Evolutionary conservation across 1,140 invertebrate genomes (phyloP), one percentile per base, ranked within the genome.

Genomic region (Chionoecetes opilio): DNA sequence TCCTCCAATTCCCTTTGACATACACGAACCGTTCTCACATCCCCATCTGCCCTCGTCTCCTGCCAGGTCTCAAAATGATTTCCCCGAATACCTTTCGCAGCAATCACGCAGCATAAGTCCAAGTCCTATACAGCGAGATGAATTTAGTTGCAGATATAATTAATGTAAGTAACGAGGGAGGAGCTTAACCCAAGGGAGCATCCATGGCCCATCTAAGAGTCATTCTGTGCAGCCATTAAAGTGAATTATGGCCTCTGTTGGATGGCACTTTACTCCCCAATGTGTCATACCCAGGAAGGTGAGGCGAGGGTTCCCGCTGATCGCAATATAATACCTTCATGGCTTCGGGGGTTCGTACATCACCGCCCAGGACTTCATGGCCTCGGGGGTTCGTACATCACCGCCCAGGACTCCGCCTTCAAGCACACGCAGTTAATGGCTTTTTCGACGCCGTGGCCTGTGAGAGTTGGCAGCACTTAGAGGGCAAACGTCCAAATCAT

Each of bases 81-180:
- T n/a, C n/a, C 63, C 63, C 6, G 26, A 75, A 26, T 26, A 75
- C 21, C 26, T 17, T 75, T 75, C 21, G 21, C n/a, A 75, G 63
- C 63, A 75, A 75, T 75, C 63, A 75, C 63, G n/a, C 63, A 75
- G n/a, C 63, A 75, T 75, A 75, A 75, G 63, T n/a, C n/a, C 63
- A 75, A 26, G 26, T 75, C n/a, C 26, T 26, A 75, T n/a, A 26
- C 6, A 75, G 63, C 63, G 63, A 75, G 63, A 75, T 75, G 63
- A 75, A 75, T 75, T 75, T n/a, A 75, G 21, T 75, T 26, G n/a
- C n/a, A n/a, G 11, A 75, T 17, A 75, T n/a, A 75, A 75, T 75
- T 75, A 75, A 75, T 75, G 63, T 26, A 75, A 75, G 63, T 17
- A 75, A 75, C 63, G 63, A 75, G 63, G 21, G 63, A n/a, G 63